Evolutionary conservation across 23 tunicate species (phyloP), one percentile per base, ranked within the genome.

Genomic region (Clavelina lepadiformis): DNA sequence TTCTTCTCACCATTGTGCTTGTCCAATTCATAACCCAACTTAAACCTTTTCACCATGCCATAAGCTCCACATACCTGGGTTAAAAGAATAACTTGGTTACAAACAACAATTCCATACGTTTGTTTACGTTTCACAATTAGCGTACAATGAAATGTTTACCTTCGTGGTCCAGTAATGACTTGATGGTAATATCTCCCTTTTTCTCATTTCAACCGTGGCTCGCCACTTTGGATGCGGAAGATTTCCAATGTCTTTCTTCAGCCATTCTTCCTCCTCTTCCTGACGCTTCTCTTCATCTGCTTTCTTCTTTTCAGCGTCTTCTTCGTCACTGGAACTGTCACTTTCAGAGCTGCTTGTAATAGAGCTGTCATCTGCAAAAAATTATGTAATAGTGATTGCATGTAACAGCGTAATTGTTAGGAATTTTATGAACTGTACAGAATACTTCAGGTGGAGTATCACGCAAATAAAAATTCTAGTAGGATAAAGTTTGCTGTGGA

Each of bases 21-120:
- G 19, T 77, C 85, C 31, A 85, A 55, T 27, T 72, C 72, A 26
- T 51, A 31, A 1, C 72, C 64, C 1, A 76, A 65, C 65, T 72
- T 65, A 33, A 85, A 71, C 30, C 94, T 72, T 21, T 58, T 58
- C 7, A 70, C 78, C 78, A 85, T 71, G 29, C 63, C 84, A 32
- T 31, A 31, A n/a, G 85, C 65, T 6, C 80, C 80, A 51, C 84
- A 60, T 11, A 85, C 94, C 94, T 85, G 57, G 19, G n/a, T n/a
- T n/a, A n/a, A n/a, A n/a, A n/a, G n/a, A n/a, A n/a, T n/a, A n/a
- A n/a, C n/a, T n/a, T n/a, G n/a, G n/a, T n/a, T n/a, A n/a, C 61
- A 1, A 51, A 51, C 19, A 51, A 32, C 61, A 24, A 8, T 7
- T 15, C 18, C n/a, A 63, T 63, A 13, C 51, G 28, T 23, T 37